Conservation (phyloP, 2,888 invertebrate species). For the Mythimna impura region DNA sequence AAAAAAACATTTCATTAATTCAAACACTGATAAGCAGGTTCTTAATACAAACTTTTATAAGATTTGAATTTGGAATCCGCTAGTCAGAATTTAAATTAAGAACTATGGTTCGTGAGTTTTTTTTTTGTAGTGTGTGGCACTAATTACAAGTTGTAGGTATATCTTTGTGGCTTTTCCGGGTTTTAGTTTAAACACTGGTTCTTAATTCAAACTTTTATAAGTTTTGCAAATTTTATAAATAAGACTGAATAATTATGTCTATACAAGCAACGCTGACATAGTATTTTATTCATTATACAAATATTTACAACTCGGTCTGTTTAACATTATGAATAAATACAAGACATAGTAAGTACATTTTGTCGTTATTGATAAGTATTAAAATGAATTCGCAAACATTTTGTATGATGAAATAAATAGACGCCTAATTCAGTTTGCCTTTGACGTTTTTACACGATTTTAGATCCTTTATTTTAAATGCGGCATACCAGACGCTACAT, state of each 20-base stretch:
- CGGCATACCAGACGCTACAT: slow-evolving; percentile 23
- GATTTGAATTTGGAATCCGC: no score
- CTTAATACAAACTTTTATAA: no score
- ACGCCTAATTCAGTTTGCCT: slow-evolving; percentile 16
- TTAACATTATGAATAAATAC: slow-evolving; percentile 42
- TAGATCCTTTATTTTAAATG: slow-evolving; percentile 8
- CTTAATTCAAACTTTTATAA: no score
- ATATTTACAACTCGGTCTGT: slow-evolving; percentile 54
- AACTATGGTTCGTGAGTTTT: no score
- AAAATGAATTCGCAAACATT: slow-evolving; percentile 8
- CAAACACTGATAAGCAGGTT: no score
- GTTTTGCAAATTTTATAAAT: no score
- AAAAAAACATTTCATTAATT: no score
- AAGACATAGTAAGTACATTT: slow-evolving; percentile 56
- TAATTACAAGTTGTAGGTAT: no score
- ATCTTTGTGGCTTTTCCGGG: no score
- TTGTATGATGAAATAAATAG: slow-evolving; percentile 15
- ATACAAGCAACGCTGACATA: slow-evolving; percentile 39
- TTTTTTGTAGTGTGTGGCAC: no score
- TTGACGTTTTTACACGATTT: slow-evolving; percentile 17
- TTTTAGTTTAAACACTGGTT: no score
- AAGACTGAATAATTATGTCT: background rate
- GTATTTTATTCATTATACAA: slow-evolving; percentile 33
- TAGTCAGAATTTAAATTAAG: no score
- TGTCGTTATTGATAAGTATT: slow-evolving; percentile 18